phyloP scores from a whole-genome alignment of 2,113 vertebrate species.

The Hemiscyllium ocellatum region DNA sequence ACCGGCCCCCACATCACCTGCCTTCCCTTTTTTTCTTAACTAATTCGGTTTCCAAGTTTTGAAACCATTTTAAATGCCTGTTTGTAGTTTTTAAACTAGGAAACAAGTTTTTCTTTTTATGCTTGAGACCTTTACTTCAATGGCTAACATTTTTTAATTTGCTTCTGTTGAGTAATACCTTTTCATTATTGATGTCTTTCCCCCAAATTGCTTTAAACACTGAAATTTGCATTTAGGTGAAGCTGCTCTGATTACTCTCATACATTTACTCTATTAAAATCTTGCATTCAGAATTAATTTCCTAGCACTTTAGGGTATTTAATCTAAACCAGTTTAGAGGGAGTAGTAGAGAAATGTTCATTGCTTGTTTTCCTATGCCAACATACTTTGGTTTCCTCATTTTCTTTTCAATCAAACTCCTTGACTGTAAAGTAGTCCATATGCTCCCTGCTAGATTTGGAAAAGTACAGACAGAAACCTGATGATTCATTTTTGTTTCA shows the following conservation, averaged over 20 bases:
- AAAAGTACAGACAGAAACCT: background rate
- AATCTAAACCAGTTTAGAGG: background rate
- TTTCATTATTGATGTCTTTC: background rate
- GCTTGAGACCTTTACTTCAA: background rate
- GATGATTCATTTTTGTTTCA: background rate
- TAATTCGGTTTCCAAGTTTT: too few species aligned
- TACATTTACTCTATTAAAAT: background rate
- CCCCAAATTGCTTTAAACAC: background rate
- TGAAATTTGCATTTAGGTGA: background rate
- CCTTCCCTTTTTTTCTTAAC: too few species aligned
- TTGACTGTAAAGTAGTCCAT: too few species aligned
- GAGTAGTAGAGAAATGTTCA: background rate
- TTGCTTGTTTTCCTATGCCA: too few species aligned
- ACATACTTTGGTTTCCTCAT: too few species aligned
- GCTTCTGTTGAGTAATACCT: background rate
- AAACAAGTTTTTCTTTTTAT: background rate
- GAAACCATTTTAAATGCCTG: too few species aligned
- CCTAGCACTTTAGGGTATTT: background rate
- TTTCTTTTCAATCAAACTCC: too few species aligned
- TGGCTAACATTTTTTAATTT: background rate
- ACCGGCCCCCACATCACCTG: too few species aligned
- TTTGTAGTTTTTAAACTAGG: too few species aligned
- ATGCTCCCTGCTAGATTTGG: background rate
- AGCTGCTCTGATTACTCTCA: background rate
- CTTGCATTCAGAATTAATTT: background rate